phyloP scores from a whole-genome alignment of 1,140 invertebrate species.

The Penaeus indicus region DNA sequence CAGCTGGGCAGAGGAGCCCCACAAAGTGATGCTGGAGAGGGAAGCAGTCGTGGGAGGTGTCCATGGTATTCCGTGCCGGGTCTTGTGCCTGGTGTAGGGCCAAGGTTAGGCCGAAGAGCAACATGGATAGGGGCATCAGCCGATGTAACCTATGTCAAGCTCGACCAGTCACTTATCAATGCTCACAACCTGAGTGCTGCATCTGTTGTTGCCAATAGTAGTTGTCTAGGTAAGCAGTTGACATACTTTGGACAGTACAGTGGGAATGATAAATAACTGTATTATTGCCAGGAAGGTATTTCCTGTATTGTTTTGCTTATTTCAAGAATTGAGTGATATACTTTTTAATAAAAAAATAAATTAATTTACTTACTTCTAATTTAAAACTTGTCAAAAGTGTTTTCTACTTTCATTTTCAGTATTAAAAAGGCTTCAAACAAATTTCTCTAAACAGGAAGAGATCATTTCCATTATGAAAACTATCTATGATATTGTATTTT shows the following conservation, averaged over 20 bases:
- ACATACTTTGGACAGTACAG: too few species aligned
- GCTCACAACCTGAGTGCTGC: constrained; percentile 86
- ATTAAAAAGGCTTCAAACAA: too few species aligned
- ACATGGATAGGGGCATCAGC: constrained; percentile 94
- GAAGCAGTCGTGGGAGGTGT: constrained; percentile 68
- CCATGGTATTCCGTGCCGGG: constrained; percentile 87
- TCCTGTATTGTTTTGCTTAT: too few species aligned
- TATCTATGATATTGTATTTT: background rate
- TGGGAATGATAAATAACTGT: too few species aligned
- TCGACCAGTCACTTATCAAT: constrained; percentile 93
- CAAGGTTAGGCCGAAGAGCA: constrained; percentile 80
- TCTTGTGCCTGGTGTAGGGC: constrained; percentile 83
- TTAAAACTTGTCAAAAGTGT: too few species aligned
- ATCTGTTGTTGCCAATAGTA: constrained; percentile 87
- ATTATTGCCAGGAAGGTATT: too few species aligned
- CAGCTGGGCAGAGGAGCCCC: constrained; percentile 82
- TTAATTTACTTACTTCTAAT: too few species aligned
- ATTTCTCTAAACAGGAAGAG: too few species aligned
- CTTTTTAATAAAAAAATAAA: too few species aligned
- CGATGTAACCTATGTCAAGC: constrained; percentile 94
- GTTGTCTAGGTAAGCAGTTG: constrained; percentile 56
- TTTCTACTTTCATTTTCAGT: too few species aligned
- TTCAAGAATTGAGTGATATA: too few species aligned
- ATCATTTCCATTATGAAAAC: too few species aligned
- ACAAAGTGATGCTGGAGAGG: constrained; percentile 60